Conservation (phyloP, 1,140 invertebrate genomes). For the Popillia japonica region DNA sequence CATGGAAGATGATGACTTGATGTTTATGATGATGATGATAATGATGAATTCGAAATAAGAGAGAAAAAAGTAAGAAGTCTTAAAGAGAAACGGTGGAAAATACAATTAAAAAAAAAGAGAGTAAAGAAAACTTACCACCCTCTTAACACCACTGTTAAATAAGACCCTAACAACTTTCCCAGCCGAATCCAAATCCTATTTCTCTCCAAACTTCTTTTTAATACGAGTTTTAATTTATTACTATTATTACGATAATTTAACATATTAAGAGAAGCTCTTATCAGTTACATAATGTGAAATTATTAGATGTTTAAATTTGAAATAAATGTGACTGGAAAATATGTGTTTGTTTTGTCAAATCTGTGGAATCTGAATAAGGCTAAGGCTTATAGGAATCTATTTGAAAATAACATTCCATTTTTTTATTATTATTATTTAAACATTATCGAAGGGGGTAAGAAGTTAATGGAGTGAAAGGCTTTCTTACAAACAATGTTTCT, state of each 20-base stretch:
- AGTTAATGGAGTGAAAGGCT: no score
- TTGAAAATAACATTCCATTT: no score
- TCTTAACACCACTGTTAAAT: not conserved
- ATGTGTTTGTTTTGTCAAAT: no score
- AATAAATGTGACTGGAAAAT: constrained; percentile 6
- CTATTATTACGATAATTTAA: constrained; percentile 12
- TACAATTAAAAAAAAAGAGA: not conserved
- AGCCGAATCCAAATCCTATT: no score
- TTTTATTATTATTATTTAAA: no score
- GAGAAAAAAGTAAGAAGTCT: not conserved
- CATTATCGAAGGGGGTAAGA: no score
- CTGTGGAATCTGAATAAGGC: no score
- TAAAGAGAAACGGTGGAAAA: not conserved
- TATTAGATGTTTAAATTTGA: constrained; percentile 6
- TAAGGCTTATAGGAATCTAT: no score
- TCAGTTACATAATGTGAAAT: constrained; percentile 3
- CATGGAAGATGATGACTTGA: not conserved
- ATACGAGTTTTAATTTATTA: no score
- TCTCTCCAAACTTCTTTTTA: no score
- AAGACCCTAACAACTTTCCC: not conserved
- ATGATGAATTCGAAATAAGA: not conserved
- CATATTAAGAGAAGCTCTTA: not conserved
- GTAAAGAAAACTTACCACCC: no score
- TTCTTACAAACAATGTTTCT: no score
- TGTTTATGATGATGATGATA: not conserved